Conservation (phyloP, 1,140 invertebrate genomes). For the Cardiocondyla obscurior region DNA sequence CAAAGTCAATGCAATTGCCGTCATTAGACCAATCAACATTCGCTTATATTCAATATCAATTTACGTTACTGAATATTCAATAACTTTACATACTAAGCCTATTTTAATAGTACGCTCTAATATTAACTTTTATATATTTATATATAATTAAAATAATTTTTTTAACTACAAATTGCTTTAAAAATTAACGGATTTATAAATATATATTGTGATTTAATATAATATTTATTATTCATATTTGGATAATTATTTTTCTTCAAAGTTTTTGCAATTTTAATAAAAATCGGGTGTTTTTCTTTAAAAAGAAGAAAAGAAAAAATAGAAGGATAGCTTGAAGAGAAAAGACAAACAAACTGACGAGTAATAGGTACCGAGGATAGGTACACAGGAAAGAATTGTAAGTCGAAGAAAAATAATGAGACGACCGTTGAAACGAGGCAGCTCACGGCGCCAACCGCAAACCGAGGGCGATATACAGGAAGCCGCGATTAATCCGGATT, state of each 20-base stretch:
- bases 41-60: background rate
- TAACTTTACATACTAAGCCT: background rate
- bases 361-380: background rate
- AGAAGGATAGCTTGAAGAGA: background rate
- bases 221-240: background rate
- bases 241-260: background rate
- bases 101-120: background rate
- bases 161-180: too few relatives aligned
- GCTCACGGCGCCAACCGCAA: conserved; percentile 38
- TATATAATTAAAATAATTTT: too few relatives aligned
- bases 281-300: too few relatives aligned
- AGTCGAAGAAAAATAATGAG: conserved; percentile 54
- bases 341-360: background rate
- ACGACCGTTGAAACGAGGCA: conserved; percentile 29
- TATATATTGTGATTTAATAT: background rate
- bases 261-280: background rate
- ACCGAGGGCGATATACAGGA: conserved; percentile 55
- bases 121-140: background rate
- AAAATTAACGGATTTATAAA: background rate
- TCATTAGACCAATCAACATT: conserved; percentile 17
- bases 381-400: background rate
- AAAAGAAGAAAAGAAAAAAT: background rate
- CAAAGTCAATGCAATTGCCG: conserved; percentile 33
- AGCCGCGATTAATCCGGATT: conserved; percentile 70
- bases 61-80: background rate